Evolutionary conservation across 2,888 invertebrate species (phyloP).

Genomic region (Scelioninae gen. 1): DNA sequence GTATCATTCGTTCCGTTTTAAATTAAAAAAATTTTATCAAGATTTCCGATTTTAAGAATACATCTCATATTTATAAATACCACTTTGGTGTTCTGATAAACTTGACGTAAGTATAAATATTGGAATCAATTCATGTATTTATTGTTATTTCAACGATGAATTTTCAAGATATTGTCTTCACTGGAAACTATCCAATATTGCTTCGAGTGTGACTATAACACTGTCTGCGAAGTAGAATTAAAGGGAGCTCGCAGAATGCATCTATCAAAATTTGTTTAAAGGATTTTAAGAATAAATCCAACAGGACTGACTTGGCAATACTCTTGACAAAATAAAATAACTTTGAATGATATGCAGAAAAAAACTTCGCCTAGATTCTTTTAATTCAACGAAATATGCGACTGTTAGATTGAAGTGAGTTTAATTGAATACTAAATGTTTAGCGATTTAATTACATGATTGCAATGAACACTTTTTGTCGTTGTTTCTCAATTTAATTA

Average conservation of each 20-base stretch:
- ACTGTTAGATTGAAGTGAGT: too few relatives aligned
- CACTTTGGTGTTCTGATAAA: neutral
- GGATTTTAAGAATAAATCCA: slow-evolving; percentile 41
- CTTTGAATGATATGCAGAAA: slow-evolving; percentile 2
- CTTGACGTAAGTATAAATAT: neutral
- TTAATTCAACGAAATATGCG: slow-evolving; percentile 5
- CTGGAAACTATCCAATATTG: slow-evolving; percentile 32
- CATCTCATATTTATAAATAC: neutral
- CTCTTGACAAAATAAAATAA: slow-evolving; percentile 25
- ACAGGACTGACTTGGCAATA: slow-evolving; percentile 24
- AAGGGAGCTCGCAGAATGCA: slow-evolving; percentile 24
- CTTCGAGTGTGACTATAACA: slow-evolving; percentile 29
- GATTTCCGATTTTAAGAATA: neutral
- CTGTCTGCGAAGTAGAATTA: slow-evolving; percentile 17
- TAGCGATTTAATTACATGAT: too few relatives aligned
- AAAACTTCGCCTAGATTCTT: neutral
- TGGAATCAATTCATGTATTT: slow-evolving; percentile 9
- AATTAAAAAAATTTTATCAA: neutral
- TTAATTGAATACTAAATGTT: too few relatives aligned
- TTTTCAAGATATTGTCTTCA: slow-evolving; percentile 28
- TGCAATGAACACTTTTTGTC: too few relatives aligned
- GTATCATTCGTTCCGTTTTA: neutral
- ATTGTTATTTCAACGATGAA: slow-evolving; percentile 30
- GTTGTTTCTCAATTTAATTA: too few relatives aligned
- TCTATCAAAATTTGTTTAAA: slow-evolving; percentile 42